Base-by-base conservation (phyloP, 2,888 invertebrate species). In the Ditylenchus weischeri region DNA sequence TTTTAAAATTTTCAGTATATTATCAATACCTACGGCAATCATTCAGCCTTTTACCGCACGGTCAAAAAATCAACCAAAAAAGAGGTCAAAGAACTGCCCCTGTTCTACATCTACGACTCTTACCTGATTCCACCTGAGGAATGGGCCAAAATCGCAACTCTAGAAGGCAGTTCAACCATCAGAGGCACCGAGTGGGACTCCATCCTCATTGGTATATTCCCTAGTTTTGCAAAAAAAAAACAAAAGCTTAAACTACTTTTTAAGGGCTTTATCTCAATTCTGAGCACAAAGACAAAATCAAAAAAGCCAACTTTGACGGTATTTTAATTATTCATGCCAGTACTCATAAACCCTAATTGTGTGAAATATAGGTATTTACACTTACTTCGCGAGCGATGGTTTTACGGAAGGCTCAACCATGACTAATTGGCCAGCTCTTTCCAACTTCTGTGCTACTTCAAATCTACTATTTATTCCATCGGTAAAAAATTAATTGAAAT, bases 71-170 rank as follows among this genome's bases (percentile, higher is more conserved):
- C 51, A 35, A 59, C 36, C 38, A 65, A 59, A 19, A 29, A 43
- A 2, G 23, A 51, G n/a, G 36, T 19, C 4, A 72, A 64, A 19
- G 59, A 64, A 35, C 57, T 73, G 54, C 89, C 89, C n/a, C 84
- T 89, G 47, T 86, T 88, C 76, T 89, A 89, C 78, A 85, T 89
- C 23, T 88, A 88, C 80, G 88, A 89, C 80, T 88, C 88, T 0
- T 88, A 88, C 75, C 85, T 86, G 64, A 84, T 88, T 19, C 84
- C 85, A 0, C 83, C 85, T 15, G 84, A 82, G 10, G 85, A 86
- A 1, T 88, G 88, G 88, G 50, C 36, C 7, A 29, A 59, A 84
- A 43, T 75, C 10, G 86, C 86, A 54, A 84, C 84, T 69, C 76
- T 85, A 8, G 54, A 54, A 11, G 54, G 54, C 13, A 54, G 54